Percentiles rank a stretch among this genome's conserved stretches.
These are phyloP conservation scores for Catharus ustulatus DNA, from an alignment of 2,797 vertebrate species.

Conservation along the genomic window DNA sequence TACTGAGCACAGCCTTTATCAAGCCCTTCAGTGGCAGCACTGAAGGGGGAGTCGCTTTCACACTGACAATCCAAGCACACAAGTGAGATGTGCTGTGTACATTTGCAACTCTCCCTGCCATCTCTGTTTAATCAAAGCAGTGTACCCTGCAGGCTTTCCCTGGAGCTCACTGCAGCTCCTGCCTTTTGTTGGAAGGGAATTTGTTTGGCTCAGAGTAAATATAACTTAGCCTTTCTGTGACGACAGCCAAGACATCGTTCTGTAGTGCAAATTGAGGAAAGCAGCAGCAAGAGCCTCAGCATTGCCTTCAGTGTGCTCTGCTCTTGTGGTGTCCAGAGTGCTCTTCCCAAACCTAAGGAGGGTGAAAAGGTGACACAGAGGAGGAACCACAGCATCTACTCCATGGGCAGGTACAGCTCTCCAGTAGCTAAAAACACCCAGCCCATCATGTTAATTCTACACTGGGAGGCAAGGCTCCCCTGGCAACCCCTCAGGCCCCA, in stretches of 20 bases:
- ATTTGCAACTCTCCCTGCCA: background rate
- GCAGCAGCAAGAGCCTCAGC: background rate
- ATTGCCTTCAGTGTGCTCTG: fast-evolving
- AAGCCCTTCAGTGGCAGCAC: background rate
- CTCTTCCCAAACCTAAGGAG: background rate
- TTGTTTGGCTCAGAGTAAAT: background rate
- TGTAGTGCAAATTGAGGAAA: background rate
- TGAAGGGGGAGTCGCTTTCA: background rate
- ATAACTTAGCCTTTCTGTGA: background rate
- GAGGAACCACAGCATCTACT: background rate
- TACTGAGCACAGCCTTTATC: background rate
- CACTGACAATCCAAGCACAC: background rate
- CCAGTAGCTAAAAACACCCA: background rate
- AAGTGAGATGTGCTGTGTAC: background rate
- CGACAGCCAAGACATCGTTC: background rate
- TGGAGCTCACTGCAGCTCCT: background rate
- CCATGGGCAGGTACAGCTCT: background rate
- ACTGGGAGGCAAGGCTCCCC: background rate
- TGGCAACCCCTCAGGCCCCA: background rate
- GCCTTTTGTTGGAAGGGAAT: conserved; percentile 18
- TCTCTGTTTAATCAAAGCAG: conserved; percentile 5
- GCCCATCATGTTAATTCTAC: background rate
- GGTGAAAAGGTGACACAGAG: background rate
- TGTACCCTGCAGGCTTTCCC: background rate
- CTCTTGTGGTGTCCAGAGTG: background rate